phyloP scores from a whole-genome alignment of 2,113 vertebrate genomes.

The Eretmochelys imbricata region DNA sequence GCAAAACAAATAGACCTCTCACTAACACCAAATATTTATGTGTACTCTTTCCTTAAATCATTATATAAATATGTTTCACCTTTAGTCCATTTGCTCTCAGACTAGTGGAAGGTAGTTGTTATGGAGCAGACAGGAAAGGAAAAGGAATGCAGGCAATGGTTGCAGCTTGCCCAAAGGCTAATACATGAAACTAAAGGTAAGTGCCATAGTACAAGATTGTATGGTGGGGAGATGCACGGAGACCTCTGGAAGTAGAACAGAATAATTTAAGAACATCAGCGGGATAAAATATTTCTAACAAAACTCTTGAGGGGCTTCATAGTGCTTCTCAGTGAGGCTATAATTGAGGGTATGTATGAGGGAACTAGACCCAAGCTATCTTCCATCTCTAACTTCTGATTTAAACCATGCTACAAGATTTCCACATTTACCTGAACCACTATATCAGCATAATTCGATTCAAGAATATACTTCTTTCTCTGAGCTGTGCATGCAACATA shows the following conservation, averaged over 20 bases:
- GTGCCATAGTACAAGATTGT: neutral
- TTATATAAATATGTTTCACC: neutral
- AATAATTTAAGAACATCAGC: neutral
- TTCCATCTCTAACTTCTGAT: neutral
- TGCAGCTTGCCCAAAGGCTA: neutral
- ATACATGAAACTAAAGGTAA: constrained; percentile 18
- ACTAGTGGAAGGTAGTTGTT: constrained; percentile 10
- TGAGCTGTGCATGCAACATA: neutral
- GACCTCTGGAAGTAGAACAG: neutral
- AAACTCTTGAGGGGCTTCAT: neutral
- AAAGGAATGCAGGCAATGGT: neutral
- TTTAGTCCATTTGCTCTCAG: neutral
- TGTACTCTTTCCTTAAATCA: neutral
- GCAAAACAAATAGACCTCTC: neutral
- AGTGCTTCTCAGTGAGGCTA: neutral
- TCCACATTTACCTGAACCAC: neutral
- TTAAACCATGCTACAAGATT: neutral
- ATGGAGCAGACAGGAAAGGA: neutral
- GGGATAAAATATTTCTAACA: neutral
- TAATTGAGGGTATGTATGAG: neutral
- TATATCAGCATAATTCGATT: neutral
- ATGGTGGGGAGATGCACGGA: neutral
- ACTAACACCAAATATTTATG: constrained; percentile 27
- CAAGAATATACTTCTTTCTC: neutral
- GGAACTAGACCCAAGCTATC: neutral